Base-by-base conservation (phyloP, 2,797 vertebrate species). In the Acanthornis magna region DNA sequence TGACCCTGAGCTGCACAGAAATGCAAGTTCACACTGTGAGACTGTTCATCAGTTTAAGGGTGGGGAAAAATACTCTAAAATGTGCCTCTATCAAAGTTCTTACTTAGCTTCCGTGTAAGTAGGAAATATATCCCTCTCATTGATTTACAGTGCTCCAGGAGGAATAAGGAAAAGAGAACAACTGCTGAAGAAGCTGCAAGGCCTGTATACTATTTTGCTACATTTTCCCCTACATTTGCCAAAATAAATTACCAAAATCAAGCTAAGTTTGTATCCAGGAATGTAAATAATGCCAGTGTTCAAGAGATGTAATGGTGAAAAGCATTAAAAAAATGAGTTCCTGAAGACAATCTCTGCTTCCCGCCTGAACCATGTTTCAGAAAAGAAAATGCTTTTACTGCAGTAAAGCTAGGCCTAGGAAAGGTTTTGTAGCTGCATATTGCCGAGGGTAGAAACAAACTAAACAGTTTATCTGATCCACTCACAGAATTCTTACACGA, bases 1-100 rank as follows among this genome's bases (percentile, higher is more conserved):
- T 93, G 94, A 95, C n/a, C 14, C 61, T 91, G 85, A 93, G 73
- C 42, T 84, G 73, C 68, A 88, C 50, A 83, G 80, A 95, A 96
- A 85, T 76, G 25, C 22, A 85, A 58, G 11, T 71, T 92, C 84
- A 88, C 20, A 75, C 42, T 34, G 4, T 91, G 36, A 95, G 68
- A 12, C n/a, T 78, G 16, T 26, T 78, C 58, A 81, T 77, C 62
- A 54, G 13, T 82, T 80, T 51, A 67, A 94, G 20, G 25, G 2
- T 42, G 34, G 20, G 20, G 2, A 8, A 54, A 54, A 18, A 83
- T 82, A 74, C 7, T 42, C 14, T 17, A 83, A 29, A 83, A 9
- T 65, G 14, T 43, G 3, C 9, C 51, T 53, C 11, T 54, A 45
- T 30, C 3, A 54, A 43, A 62, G 30, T 32, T 80, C 9, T n/a